A percentile compares a stretch with the other conserved stretches of the same genome.
These are phyloP conservation scores for Sarotherodon lohbergeri DNA, from an alignment of 2,113 vertebrate genomes.

Conservation along the genomic window DNA sequence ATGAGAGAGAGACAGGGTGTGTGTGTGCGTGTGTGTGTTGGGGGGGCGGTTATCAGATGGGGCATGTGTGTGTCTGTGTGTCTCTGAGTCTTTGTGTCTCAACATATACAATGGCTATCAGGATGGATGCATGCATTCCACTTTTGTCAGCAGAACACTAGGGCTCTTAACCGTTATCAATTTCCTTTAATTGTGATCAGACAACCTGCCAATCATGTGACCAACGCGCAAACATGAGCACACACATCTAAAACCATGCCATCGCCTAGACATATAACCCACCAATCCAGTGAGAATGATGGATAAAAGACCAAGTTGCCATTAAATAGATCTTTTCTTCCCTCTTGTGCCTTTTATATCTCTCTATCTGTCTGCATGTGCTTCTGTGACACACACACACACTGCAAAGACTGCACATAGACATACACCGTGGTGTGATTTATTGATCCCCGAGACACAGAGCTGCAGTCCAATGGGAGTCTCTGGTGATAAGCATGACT, in stretches of 20 bases:
- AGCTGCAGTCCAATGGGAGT: slow-evolving; percentile 37
- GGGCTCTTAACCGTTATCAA: slow-evolving; percentile 56
- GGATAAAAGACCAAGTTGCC: slow-evolving; percentile 23
- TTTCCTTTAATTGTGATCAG: slow-evolving; percentile 60
- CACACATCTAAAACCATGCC: neutral
- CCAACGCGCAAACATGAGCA: neutral
- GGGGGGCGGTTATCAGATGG: neutral
- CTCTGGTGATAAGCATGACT: slow-evolving; percentile 40
- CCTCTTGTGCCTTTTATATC: slow-evolving; percentile 15
- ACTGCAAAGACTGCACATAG: neutral
- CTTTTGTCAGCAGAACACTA: slow-evolving; percentile 61
- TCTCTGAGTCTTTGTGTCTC: slow-evolving; percentile 7
- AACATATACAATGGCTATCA: slow-evolving; percentile 12
- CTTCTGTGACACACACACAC: neutral
- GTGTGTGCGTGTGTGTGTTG: neutral
- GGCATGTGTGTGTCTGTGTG: neutral
- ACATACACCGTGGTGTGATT: neutral
- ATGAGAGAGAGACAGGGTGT: neutral
- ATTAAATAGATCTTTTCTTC: slow-evolving; percentile 23
- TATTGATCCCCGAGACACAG: slow-evolving; percentile 51
- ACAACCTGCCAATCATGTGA: slow-evolving; percentile 53
- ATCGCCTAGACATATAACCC: neutral
- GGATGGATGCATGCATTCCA: slow-evolving; percentile 26
- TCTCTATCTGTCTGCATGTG: neutral
- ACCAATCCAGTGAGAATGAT: slow-evolving; percentile 14